Evolutionary conservation across 2,113 vertebrate species (phyloP), one percentile per base, ranked within the genome.

Genomic region (Oryzias celebensis): DNA sequence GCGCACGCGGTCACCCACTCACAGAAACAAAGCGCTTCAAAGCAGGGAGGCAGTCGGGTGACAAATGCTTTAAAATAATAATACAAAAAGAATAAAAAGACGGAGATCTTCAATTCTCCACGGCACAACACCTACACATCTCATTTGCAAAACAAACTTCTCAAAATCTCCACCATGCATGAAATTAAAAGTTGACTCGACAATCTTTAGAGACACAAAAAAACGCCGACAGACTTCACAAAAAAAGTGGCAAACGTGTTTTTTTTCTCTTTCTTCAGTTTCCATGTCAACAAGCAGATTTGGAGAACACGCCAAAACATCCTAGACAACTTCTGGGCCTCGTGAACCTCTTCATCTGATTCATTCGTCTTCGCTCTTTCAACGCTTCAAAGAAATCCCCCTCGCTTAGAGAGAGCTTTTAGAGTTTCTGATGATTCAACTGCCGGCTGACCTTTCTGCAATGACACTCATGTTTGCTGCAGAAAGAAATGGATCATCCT

Each of bases 211-310:
- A 55, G 17, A 46, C 62, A 57, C 13, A 36, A 58, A 42, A 57
- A 56, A 55, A n/a, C 26, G 15, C 7, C 16, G 20, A 54, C 48
- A 43, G 7, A 66, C 62, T 73, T 56, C 54, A 68, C 41, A 48
- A 45, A 62, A 68, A 45, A 50, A 52, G 53, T 52, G 36, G 63
- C 55, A 64, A 57, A 36, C 31, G 7, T 12, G 10, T 8, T 36
- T 36, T 65, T 28, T 12, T 78, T 61, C 61, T 47, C 57, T 57
- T 65, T 73, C 51, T 65, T 82, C 52, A 65, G 82, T 85, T 87
- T 80, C 72, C 77, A 82, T 78, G 81, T 79, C 78, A 79, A 85
- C 81, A 71, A 23, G 69, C 67, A 62, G 57, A 10, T 45, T 23
- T 50, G 5, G 62, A 46, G 51, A 7, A 54, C 57, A 62, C 36